Base-by-base conservation (phyloP, 2,797 vertebrate genomes). In the Chelon auratus region DNA sequence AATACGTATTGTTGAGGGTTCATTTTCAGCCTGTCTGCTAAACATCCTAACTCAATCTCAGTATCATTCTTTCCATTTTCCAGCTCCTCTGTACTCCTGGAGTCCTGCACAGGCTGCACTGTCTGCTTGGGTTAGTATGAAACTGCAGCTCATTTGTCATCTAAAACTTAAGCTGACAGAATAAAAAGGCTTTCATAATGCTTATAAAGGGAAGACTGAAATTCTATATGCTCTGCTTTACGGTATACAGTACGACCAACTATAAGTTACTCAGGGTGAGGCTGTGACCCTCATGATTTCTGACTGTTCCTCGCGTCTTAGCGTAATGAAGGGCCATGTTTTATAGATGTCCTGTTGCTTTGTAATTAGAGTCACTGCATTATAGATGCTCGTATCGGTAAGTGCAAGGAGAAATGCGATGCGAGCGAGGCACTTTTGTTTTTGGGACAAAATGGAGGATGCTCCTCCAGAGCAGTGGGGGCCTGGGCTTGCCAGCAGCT, bases 311-410 rank as follows among this genome's bases (percentile, higher is more conserved):
- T 50, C 24, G 18, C 42, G 69, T 75, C 62, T 62, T 17, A 22
- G 6, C 12, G 50, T 87, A 86, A 87, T 90, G 80, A 80, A 59
- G 26, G 15, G 24, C 43, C 66, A 78, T 87, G 75, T 78, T 84
- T 82, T 79, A 84, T 80, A 78, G 52, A 89, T 84, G 60, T 4
- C 58, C 10, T 33, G 52, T 42, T 68, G 80, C 76, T 75, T 3
- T 76, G 71, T 71, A 81, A 81, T 87, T 76, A 81, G 11, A 63
- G 24, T 30, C 15, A 20, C 67, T 88, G 72, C 78, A 91, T 86
- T 74, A 86, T 86, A 37, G 37, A 87, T 85, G 61, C 59, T 45
- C 9, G 2, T 47, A 33, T 40, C 20, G 55, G 51, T 30, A 26
- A 42, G 45, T 42, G 64, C 17, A 42, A 15, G 54, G n/a, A 13